Evolutionary conservation across 2,113 vertebrate genomes (phyloP).

Genomic region (Tupaia chinensis): DNA sequence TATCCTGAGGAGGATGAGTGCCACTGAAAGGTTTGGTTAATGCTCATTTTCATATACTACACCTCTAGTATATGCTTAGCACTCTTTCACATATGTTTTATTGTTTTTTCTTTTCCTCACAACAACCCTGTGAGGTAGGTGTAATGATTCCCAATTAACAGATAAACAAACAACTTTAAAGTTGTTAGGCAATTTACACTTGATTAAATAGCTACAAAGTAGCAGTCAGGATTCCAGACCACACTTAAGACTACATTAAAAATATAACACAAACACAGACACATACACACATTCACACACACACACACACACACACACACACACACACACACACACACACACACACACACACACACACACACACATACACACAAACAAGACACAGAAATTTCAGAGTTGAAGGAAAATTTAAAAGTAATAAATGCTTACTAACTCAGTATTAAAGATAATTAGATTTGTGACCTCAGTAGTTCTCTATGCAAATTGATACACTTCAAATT

Average conservation of each 20-base stretch:
- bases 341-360: slow-evolving; percentile 35
- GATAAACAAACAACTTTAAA: slow-evolving; percentile 16
- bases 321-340: neutral
- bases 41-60: neutral
- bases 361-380: neutral
- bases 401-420: slow-evolving; percentile 1
- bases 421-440: slow-evolving; percentile 26
- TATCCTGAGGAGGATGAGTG: neutral
- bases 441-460: neutral
- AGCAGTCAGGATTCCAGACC: slow-evolving; percentile 53
- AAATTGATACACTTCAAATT: slow-evolving; percentile 13
- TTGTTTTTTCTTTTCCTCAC: slow-evolving; percentile 72
- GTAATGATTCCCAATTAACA: slow-evolving; percentile 69
- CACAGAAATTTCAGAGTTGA: slow-evolving; percentile 25
- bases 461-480: neutral
- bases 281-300: slow-evolving; percentile 29
- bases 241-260: slow-evolving; percentile 58
- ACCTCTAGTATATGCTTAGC: slow-evolving; percentile 18
- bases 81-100: slow-evolving; percentile 58
- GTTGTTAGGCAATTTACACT: slow-evolving; percentile 73
- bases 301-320: neutral
- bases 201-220: slow-evolving; percentile 71
- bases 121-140: slow-evolving; percentile 86
- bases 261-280: neutral
- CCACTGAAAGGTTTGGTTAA: neutral